Evolutionary conservation across 53 echinoderm and acorn worm genomes (phyloP).

Genomic region (Patiria pectinifera): DNA sequence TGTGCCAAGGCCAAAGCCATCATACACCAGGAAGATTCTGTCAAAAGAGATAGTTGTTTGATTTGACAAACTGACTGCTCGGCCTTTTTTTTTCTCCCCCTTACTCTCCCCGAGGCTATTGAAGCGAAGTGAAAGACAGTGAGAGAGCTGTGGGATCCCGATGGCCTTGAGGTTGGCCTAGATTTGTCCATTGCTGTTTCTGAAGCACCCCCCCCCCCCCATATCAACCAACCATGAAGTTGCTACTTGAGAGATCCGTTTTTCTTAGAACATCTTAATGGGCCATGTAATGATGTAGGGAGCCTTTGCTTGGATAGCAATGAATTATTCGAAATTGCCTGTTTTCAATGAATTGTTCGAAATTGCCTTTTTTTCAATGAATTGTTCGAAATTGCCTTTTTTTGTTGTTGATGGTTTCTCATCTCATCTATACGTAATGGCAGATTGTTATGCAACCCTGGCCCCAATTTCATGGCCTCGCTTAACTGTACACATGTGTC

Average conservation of each 20-base stretch:
- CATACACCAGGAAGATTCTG: slow-evolving; percentile 35
- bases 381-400: no score
- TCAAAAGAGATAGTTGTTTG: slow-evolving; percentile 48
- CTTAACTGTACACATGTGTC: no score
- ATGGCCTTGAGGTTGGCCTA: slow-evolving; percentile 53
- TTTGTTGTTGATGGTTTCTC: no score
- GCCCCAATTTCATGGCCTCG: no score
- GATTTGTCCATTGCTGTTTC: not conserved
- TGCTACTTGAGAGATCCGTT: not conserved
- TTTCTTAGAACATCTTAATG: not conserved
- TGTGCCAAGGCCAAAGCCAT: slow-evolving; percentile 53
- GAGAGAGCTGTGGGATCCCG: not conserved
- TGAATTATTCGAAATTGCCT: no score
- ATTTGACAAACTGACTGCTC: slow-evolving; percentile 22
- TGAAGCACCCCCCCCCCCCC: not conserved
- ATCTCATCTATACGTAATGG: no score
- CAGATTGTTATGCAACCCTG: no score
- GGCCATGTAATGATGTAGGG: not conserved
- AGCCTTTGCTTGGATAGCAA: no score
- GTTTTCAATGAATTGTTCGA: no score
- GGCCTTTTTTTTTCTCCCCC: not conserved
- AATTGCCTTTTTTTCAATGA: no score
- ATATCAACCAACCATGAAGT: not conserved
- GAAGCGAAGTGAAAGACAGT: not conserved
- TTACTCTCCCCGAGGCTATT: not conserved